Evolutionary conservation across 2,888 invertebrate species (phyloP).

Genomic region (Mechanitis mazaeus): DNA sequence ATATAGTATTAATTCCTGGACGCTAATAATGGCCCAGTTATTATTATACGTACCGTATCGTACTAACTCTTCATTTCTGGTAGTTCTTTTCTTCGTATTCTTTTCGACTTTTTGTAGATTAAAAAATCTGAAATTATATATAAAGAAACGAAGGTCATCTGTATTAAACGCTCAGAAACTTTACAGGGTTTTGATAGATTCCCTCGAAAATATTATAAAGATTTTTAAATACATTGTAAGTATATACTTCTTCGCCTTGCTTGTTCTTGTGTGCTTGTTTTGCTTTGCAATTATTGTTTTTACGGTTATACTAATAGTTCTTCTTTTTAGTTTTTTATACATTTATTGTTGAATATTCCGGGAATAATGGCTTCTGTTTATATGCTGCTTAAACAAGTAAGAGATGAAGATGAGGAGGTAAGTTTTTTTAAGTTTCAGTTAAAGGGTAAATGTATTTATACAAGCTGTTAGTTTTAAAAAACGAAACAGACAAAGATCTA

Average conservation of each 20-base stretch:
- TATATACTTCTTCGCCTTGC: no score
- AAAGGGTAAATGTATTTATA: no score
- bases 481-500: no score
- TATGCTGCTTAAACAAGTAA: background rate
- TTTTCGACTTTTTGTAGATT: background rate
- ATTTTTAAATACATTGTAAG: background rate
- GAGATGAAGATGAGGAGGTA: background rate
- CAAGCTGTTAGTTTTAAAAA: no score
- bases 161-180: background rate
- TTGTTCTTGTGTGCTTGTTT: no score
- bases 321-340: background rate
- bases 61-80: background rate
- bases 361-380: background rate
- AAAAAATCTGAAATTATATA: background rate
- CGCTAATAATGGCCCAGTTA: background rate
- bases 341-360: background rate
- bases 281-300: no score
- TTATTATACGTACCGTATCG: background rate
- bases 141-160: background rate
- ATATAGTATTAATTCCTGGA: no score
- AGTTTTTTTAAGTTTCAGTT: background rate
- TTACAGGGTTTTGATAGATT: background rate
- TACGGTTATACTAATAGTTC: no score
- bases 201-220: background rate
- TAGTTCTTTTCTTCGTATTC: conserved; percentile 1